Conservation (phyloP, 1,140 invertebrate species). For the Conopomorpha cramerella region DNA sequence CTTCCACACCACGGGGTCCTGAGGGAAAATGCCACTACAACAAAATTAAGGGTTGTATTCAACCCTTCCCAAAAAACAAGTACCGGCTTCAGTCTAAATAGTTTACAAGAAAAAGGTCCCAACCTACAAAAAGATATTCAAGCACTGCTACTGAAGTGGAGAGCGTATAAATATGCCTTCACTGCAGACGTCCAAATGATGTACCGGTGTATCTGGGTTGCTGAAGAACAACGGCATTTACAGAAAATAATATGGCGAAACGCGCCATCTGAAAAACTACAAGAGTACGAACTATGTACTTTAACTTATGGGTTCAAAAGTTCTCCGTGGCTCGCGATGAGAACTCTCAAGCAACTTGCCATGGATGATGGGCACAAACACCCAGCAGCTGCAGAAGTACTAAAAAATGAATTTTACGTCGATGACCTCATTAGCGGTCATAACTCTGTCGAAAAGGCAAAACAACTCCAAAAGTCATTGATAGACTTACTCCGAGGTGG, state of each 20-base stretch:
- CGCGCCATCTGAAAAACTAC: neutral
- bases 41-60: neutral
- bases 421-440: neutral
- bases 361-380: neutral
- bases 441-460: neutral
- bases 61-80: neutral
- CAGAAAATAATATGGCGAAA: neutral
- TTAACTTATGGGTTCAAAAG: neutral
- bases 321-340: neutral
- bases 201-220: neutral
- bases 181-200: neutral
- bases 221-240: neutral
- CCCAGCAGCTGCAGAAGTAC: neutral
- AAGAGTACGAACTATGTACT: neutral
- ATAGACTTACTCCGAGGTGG: neutral
- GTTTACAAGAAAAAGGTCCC: neutral
- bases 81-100: neutral
- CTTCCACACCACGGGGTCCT: neutral
- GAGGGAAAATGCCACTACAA: neutral
- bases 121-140: neutral
- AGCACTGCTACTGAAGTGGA: neutral
- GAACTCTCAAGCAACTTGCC: neutral
- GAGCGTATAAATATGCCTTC: neutral
- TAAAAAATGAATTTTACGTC: neutral
- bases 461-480: neutral